Percentiles rank a stretch among this genome's conserved stretches.
Conservation (phyloP, 2,113 vertebrate genomes). For the Tapirus terrestris region DNA sequence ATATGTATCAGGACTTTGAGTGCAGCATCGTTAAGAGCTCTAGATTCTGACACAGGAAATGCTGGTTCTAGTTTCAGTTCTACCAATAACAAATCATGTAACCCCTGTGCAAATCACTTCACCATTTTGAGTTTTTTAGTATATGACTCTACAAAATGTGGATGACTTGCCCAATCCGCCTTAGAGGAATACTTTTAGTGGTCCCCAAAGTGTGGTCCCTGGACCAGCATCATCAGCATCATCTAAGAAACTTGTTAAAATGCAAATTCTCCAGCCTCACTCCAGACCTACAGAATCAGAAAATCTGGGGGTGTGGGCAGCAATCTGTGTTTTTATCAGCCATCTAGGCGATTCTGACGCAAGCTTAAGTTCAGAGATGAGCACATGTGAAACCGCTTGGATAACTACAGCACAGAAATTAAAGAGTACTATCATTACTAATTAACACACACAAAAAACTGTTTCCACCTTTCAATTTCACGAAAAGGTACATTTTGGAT, state of each 20-base stretch:
- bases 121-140: slow-evolving; percentile 40
- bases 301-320: background rate
- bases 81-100: slow-evolving; percentile 25
- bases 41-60: slow-evolving; percentile 34
- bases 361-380: slow-evolving; percentile 28
- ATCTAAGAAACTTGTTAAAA: background rate
- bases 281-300: slow-evolving; percentile 26
- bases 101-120: background rate
- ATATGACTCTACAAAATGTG: slow-evolving; percentile 41
- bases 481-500: slow-evolving; percentile 35
- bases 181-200: background rate
- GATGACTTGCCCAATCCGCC: background rate
- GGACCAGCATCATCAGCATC: background rate
- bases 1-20: background rate
- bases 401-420: background rate
- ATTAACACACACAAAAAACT: background rate
- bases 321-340: background rate
- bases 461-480: slow-evolving; percentile 8
- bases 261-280: background rate
- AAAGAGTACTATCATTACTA: slow-evolving; percentile 16
- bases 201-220: background rate
- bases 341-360: background rate
- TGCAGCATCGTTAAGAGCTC: background rate
- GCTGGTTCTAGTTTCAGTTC: slow-evolving; percentile 46
- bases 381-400: background rate